Evolutionary conservation across 2,797 vertebrate species (phyloP).

Genomic region (Microctenopoma lineatum): DNA sequence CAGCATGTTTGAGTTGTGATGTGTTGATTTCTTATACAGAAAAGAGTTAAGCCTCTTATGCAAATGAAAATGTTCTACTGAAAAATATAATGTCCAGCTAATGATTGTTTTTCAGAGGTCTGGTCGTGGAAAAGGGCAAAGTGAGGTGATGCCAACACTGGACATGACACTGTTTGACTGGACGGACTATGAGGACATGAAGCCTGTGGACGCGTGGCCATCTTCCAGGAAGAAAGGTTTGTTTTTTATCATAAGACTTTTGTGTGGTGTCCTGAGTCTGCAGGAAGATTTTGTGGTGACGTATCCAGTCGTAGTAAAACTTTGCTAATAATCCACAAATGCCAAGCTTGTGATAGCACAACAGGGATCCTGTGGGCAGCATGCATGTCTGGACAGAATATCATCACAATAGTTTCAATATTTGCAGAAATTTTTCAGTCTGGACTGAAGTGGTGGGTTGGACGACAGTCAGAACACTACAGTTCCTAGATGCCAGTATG

Average conservation of each 20-base stretch:
- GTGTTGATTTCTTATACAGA: neutral
- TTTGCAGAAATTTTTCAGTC: neutral
- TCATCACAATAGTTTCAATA: neutral
- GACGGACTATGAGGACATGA: constrained; percentile 98
- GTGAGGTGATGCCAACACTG: constrained; percentile 94
- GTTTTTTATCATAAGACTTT: neutral
- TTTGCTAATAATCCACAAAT: too few species aligned
- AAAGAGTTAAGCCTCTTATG: neutral
- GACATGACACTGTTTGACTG: constrained; percentile 98
- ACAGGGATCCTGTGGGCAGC: neutral
- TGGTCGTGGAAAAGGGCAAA: constrained; percentile 81
- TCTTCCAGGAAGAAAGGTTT: constrained; percentile 91
- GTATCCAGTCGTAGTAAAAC: too few species aligned
- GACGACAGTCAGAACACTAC: neutral
- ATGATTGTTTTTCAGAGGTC: constrained; percentile 67
- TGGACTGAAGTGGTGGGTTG: neutral
- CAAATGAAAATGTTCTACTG: neutral
- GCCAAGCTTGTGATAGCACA: neutral
- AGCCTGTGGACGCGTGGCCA: constrained; percentile 90
- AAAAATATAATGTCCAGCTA: neutral
- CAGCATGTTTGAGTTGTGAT: neutral
- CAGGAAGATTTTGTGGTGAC: too few species aligned
- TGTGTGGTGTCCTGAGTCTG: too few species aligned
- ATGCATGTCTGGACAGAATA: neutral
- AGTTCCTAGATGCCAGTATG: too few species aligned